Percentiles rank a stretch among this genome's conserved stretches.
phyloP scores from a whole-genome alignment of 2,888 invertebrate species.

The Nudaria mundana region DNA sequence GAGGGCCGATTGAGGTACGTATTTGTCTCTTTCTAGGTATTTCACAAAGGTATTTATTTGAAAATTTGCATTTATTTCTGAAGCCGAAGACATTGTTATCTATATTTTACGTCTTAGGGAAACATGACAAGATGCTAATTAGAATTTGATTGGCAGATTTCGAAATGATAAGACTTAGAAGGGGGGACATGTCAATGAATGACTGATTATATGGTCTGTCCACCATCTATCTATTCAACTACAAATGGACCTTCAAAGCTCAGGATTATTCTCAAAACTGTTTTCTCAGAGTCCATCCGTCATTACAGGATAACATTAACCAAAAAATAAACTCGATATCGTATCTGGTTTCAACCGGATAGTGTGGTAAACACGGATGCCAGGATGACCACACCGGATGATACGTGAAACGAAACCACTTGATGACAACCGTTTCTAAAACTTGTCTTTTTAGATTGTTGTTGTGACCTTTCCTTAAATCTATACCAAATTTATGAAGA shows the following conservation, averaged over 20 bases:
- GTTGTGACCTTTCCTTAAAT: background rate
- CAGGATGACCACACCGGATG: slow-evolving; percentile 30
- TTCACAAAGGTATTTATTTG: no score
- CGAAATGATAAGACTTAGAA: no score
- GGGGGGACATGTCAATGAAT: no score
- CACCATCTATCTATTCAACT: background rate
- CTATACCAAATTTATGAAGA: background rate
- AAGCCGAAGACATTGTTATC: no score
- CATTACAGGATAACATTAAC: slow-evolving; percentile 12
- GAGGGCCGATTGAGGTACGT: background rate
- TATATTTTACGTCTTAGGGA: no score
- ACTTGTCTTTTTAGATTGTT: background rate
- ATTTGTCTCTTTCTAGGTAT: no score
- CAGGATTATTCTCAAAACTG: no score
- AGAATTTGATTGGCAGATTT: no score
- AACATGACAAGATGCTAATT: no score
- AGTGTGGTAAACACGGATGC: slow-evolving; percentile 16
- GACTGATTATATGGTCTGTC: no score
- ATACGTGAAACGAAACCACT: slow-evolving; percentile 17
- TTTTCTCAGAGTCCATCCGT: no score
- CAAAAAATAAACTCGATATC: slow-evolving; percentile 18
- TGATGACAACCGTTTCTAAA: slow-evolving; percentile 9
- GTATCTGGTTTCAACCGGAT: slow-evolving; percentile 24
- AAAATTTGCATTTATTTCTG: no score
- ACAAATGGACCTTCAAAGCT: background rate